Base-by-base conservation (phyloP, 2,888 invertebrate genomes). In the Thelaira solivaga region DNA sequence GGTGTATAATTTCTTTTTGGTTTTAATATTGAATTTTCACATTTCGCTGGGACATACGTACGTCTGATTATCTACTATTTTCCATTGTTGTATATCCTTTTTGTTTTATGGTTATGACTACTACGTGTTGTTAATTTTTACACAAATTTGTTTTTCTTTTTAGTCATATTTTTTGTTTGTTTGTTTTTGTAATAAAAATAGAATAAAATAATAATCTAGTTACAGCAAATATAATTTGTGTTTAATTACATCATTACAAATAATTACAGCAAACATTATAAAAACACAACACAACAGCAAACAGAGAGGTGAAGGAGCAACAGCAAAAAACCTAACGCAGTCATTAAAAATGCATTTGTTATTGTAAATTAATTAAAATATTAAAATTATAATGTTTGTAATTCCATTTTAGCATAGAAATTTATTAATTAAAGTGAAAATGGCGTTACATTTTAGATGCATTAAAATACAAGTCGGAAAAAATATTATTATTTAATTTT, bases 211-310 rank as follows among this genome's bases (percentile, higher is more conserved):
- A 49, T 41, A 24, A 39, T 20, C 18, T n/a, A 39, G n/a, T 22
- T 47, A 39, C 39, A 26, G 34, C 31, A 39, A 22, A 34, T 29
- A 5, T 45, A 16, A 51, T 53, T 45, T 39, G 26, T 47, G n/a
- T 72, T 72, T 77, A 72, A 77, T 77, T 77, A 76, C 55, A 62
- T 67, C 53, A 72, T 76, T 67, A 55, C 67, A 67, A 53, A 67
- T 72, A 67, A 76, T 65, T 76, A 71, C 53, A 45, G 55, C 43
- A 24, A 53, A 53, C 45, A 26, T 43, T 29, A 53, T 31, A 59
- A 29, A n/a, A n/a, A n/a, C n/a, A n/a, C n/a, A n/a, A n/a, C n/a
- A n/a, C n/a, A n/a, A n/a, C n/a, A n/a, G n/a, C n/a, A n/a, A 2
- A 11, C 41, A 31, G 11, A 61, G 2, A 16, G 22, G 18, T 16